phyloP scores from a whole-genome alignment of 2,888 invertebrate genomes.

The Tetranychus piercei region DNA sequence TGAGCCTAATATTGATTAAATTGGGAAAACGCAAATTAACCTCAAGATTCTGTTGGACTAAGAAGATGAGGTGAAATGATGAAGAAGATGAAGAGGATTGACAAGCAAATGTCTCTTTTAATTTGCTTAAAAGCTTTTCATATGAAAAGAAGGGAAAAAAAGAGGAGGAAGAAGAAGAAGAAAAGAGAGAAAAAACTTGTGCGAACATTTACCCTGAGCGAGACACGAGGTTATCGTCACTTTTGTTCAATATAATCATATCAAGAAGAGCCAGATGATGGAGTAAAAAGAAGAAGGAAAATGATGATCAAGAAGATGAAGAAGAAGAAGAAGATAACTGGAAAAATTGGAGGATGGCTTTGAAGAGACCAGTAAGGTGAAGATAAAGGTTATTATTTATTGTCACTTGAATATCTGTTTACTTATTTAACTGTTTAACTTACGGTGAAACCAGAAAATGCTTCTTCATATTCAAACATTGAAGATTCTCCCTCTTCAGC shows the following conservation, averaged over 20 bases:
- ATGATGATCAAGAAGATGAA: no score
- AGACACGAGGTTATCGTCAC: not conserved
- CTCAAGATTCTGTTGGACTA: not conserved
- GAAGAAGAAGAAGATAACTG: no score
- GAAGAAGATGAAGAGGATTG: not conserved
- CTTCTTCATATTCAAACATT: not conserved
- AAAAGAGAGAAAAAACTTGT: not conserved
- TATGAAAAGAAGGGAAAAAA: not conserved
- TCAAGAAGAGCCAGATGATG: not conserved
- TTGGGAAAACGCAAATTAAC: not conserved
- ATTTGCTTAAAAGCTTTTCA: not conserved
- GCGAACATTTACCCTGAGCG: not conserved
- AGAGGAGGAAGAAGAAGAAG: not conserved
- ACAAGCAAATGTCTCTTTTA: not conserved
- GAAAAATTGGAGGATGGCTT: no score
- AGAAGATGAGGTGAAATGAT: not conserved
- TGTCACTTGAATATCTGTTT: not conserved
- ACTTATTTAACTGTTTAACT: constrained; percentile 1
- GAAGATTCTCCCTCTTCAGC: no score
- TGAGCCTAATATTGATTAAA: not conserved
- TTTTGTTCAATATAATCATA: not conserved
- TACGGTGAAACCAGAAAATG: not conserved
- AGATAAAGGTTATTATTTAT: no score
- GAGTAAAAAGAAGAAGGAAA: not conserved
- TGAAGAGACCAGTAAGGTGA: no score